Evolutionary conservation across 2,797 vertebrate species (phyloP), one percentile per base, ranked within the genome.

Genomic region (Poecilia gillii): DNA sequence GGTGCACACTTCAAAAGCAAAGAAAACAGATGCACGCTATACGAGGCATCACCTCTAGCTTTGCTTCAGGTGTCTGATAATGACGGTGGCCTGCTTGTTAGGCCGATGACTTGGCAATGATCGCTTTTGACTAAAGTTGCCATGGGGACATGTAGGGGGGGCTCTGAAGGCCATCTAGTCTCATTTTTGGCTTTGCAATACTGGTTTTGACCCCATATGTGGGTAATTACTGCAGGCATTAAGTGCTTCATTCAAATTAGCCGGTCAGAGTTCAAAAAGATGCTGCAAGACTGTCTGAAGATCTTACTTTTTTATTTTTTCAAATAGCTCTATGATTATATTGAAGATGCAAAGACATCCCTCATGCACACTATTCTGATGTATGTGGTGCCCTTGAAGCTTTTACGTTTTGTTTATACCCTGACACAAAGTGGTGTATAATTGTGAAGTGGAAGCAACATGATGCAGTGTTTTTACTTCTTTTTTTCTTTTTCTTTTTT

Each of bases 51-150:
- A 78, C 92, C 88, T 62, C 86, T n/a, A 84, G 89, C 83, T 84
- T 49, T 90, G 87, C 93, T 94, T 91, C 92, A 92, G 91, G 92
- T 93, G 90, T 83, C 89, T 85, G 76, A 74, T 80, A 83, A 78
- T 85, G 76, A 75, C 14, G 13, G 79, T 72, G 8, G 73, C 72
- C 70, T 57, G 68, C 85, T 81, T 77, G 82, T 86, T 83, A 51
- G 81, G 80, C 73, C 76, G 84, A 88, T 77, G 72, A 62, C 75
- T 84, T 81, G 84, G 87, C 76, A 85, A 82, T 90, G 85, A 94
- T 93, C 23, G 5, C 64, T 81, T 68, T 72, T 90, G 94, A 92
- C 91, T 87, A 9, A 75, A 80, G 49, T 79, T 81, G 90, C 91
- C 84, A 80, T 81, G 18, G 78, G 85, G 74, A 81, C 55, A 80